Evolutionary conservation across 2,113 vertebrate species (phyloP).

Genomic region (Oceanites oceanicus): DNA sequence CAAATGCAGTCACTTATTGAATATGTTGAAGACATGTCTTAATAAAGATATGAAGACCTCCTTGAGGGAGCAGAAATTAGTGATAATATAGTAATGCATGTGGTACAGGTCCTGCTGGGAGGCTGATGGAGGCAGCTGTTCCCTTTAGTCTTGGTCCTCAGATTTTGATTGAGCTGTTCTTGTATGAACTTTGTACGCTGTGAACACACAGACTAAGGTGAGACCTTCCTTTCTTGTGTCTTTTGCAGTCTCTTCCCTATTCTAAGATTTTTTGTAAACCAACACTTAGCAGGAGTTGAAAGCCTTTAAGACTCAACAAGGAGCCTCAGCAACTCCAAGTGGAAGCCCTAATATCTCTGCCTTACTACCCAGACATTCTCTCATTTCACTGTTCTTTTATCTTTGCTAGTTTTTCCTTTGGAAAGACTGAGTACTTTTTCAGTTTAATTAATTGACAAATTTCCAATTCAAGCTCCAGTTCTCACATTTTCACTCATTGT

Average conservation of each 20-base stretch:
- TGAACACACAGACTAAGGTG: background rate
- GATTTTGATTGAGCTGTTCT: background rate
- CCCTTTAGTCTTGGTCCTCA: background rate
- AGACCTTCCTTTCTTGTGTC: background rate
- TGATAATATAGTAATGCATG: background rate
- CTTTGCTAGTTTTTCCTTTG: background rate
- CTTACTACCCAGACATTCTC: background rate
- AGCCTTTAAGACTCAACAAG: background rate
- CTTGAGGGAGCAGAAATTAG: background rate
- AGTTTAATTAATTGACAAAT: background rate
- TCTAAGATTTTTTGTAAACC: background rate
- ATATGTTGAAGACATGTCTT: background rate
- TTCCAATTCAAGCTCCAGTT: background rate
- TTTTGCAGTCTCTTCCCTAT: background rate
- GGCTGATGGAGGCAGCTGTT: background rate
- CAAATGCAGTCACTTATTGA: background rate
- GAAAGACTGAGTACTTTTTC: background rate
- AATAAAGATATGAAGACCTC: background rate
- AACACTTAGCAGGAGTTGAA: background rate
- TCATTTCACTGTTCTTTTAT: background rate
- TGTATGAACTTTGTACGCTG: background rate
- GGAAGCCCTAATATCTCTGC: background rate
- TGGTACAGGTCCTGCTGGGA: background rate
- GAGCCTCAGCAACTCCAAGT: background rate
- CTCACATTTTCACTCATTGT: background rate